These are phyloP conservation scores for Phenganax subtilis DNA, from an alignment of 92 coral and sea anemone species.

Conservation along the genomic window DNA sequence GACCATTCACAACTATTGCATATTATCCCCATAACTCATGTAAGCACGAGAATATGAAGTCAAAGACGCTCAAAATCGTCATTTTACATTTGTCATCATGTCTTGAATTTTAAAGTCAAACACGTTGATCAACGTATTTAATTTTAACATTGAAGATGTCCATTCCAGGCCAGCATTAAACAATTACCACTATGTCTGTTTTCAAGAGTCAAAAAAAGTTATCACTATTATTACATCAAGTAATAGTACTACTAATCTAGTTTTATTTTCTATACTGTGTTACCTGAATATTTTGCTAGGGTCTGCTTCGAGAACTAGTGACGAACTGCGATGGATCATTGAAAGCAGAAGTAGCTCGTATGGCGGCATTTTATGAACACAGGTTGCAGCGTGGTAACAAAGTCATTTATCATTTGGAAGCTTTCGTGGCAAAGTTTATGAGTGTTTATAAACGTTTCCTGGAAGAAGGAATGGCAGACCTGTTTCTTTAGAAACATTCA, in stretches of 20 bases:
- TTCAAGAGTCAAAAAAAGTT: too few species aligned
- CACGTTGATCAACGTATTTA: too few species aligned
- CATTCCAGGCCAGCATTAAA: too few species aligned
- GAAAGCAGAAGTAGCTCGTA: slow-evolving; percentile 80
- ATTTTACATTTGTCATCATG: too few species aligned
- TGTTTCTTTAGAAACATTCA: slow-evolving; percentile 40
- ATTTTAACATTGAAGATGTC: too few species aligned
- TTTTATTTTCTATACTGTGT: background rate
- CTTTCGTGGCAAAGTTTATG: slow-evolving; percentile 97
- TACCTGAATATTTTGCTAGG: slow-evolving; percentile 45
- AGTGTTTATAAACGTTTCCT: slow-evolving; percentile 89
- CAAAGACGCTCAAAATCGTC: too few species aligned
- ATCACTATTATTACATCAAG: too few species aligned
- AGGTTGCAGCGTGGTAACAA: slow-evolving; percentile 89
- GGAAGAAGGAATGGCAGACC: slow-evolving; percentile 97
- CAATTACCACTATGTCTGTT: too few species aligned
- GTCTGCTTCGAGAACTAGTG: slow-evolving; percentile 69
- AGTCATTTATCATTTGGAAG: slow-evolving; percentile 90
- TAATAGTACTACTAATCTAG: background rate
- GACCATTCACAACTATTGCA: too few species aligned
- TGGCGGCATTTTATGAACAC: slow-evolving; percentile 95
- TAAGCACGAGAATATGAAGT: too few species aligned
- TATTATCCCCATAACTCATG: too few species aligned
- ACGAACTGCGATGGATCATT: slow-evolving; percentile 94
- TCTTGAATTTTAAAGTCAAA: too few species aligned